Percentiles rank a stretch among this genome's conserved stretches.
These are phyloP conservation scores for Percopsis transmontana DNA, from an alignment of 2,113 vertebrate genomes.

Conservation along the genomic window DNA sequence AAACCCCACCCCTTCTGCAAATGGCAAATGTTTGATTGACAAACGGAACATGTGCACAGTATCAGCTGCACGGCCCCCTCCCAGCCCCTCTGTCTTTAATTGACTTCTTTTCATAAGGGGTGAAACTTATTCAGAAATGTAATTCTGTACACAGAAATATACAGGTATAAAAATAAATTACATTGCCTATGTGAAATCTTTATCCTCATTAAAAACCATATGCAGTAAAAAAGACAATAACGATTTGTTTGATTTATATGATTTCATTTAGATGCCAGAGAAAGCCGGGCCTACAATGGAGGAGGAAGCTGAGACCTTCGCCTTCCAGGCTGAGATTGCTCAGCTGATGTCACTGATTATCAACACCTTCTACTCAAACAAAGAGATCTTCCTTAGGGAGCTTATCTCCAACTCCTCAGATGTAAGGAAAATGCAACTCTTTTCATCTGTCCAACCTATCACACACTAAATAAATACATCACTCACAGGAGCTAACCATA, in stretches of 20 bases:
- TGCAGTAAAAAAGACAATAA: no score
- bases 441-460: no score
- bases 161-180: not conserved
- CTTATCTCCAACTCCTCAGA: constrained; percentile 85
- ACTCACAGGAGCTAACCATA: constrained; percentile 52
- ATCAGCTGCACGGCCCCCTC: constrained; percentile 2
- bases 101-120: not conserved
- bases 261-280: constrained; percentile 67
- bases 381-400: constrained; percentile 84
- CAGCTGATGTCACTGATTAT: constrained; percentile 86
- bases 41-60: constrained; percentile 60
- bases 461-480: constrained; percentile 71
- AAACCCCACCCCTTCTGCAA: constrained; percentile 43
- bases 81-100: not conserved
- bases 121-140: not conserved
- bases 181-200: not conserved
- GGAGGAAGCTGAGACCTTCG: constrained; percentile 82
- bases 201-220: not conserved
- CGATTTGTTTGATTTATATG: no score
- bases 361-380: constrained; percentile 86
- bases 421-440: constrained; percentile 66
- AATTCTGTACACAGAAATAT: not conserved
- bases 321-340: constrained; percentile 85
- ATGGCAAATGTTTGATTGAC: constrained; percentile 61
- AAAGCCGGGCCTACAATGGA: constrained; percentile 70